Evolutionary conservation across 2,888 invertebrate species (phyloP).

Genomic region (Chymomyza fuscimana): DNA sequence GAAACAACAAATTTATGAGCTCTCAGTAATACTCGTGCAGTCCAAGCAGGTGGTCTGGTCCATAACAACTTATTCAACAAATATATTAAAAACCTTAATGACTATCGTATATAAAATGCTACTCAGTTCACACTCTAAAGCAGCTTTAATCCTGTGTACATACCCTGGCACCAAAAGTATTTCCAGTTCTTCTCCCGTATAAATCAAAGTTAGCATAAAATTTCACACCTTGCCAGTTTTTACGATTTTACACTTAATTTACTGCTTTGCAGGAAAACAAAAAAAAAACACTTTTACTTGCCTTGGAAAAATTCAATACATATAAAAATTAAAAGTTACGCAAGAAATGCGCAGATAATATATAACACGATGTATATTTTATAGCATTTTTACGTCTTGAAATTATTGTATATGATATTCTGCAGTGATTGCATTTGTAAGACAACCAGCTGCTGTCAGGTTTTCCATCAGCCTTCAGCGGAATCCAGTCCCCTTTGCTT

Average conservation of each 20-base stretch:
- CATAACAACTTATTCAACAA: too few species aligned
- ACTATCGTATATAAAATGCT: background rate
- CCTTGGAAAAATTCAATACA: conserved; percentile 1
- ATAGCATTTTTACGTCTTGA: conserved; percentile 1
- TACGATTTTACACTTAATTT: conserved; percentile 71
- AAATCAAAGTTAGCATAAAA: conserved; percentile 69
- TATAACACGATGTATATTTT: background rate
- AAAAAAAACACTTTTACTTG: background rate
- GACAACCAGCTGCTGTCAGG: conserved; percentile 56
- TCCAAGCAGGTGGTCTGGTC: too few species aligned
- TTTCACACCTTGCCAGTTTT: conserved; percentile 73
- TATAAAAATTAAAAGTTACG: conserved; percentile 6
- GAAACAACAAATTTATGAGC: too few species aligned
- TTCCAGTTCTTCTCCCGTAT: conserved; percentile 29
- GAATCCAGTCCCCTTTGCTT: background rate
- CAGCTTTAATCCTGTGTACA: background rate
- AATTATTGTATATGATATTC: conserved; percentile 13
- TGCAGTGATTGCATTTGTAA: conserved; percentile 58
- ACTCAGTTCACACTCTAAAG: background rate
- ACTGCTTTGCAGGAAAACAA: conserved; percentile 39
- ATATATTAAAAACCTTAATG: background rate
- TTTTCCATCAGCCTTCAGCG: conserved; percentile 42
- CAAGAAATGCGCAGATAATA: conserved; percentile 2
- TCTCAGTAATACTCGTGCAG: too few species aligned
- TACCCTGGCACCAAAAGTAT: background rate